A percentile compares a stretch with the other conserved stretches of the same genome.
Conservation (phyloP, 2,888 invertebrate genomes). For the Monochamus alternatus region DNA sequence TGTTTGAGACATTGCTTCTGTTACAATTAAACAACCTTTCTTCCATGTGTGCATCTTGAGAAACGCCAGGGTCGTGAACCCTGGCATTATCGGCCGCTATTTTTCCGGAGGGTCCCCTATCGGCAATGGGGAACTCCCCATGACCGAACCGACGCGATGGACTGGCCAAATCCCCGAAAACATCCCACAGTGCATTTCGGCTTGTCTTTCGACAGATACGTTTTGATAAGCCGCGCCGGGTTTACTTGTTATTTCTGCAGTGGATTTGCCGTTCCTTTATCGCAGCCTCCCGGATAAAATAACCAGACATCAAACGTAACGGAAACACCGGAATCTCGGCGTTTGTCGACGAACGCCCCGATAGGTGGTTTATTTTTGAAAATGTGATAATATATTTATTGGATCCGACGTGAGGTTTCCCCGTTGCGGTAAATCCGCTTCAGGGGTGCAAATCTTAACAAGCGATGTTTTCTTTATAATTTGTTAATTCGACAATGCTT, state of each 20-base stretch:
- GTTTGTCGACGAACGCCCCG: conserved; percentile 8
- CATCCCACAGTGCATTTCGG: conserved; percentile 55
- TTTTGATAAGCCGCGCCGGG: conserved; percentile 46
- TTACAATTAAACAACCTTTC: no score
- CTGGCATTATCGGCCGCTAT: conserved; percentile 15
- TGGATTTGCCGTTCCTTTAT: conserved; percentile 38
- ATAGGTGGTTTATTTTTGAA: conserved; percentile 22
- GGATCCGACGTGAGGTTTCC: conserved; percentile 7
- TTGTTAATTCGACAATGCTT: no score
- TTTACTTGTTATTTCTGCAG: conserved; percentile 54
- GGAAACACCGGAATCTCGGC: conserved; percentile 22
- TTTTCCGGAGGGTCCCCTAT: conserved; percentile 43
- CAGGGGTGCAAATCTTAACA: no score
- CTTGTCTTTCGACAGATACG: conserved; percentile 51
- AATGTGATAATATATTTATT: conserved; percentile 16
- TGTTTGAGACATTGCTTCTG: no score
- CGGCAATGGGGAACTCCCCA: conserved; percentile 16
- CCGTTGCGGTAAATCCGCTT: background rate
- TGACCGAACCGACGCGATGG: conserved; percentile 26
- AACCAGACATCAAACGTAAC: conserved; percentile 22
- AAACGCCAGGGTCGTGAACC: conserved; percentile 1
- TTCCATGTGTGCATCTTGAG: background rate
- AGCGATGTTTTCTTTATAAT: no score
- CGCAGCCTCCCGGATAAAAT: conserved; percentile 28
- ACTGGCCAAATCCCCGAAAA: conserved; percentile 50